Conservation (phyloP, 2,888 invertebrate genomes). For the Meghimatium bilineatum region DNA sequence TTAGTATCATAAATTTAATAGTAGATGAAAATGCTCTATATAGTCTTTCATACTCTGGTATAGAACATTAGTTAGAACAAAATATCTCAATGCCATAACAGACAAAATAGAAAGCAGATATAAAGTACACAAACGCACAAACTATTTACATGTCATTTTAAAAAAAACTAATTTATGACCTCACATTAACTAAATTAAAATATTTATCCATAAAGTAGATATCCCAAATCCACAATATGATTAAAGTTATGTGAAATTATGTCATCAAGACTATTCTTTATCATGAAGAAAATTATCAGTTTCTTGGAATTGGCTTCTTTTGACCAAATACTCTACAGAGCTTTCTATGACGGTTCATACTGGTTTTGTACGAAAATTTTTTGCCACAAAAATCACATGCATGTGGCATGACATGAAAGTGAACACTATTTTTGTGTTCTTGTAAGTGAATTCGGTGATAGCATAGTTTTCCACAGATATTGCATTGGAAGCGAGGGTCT, state of each 20-base stretch:
- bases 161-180: no score
- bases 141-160: no score
- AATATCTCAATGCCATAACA: not conserved
- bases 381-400: slow-evolving; percentile 38
- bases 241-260: no score
- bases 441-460: slow-evolving; percentile 36
- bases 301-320: not conserved
- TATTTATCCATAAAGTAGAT: no score
- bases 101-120: not conserved
- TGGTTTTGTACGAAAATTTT: slow-evolving; percentile 38
- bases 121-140: not conserved
- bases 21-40: not conserved
- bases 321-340: slow-evolving; percentile 17
- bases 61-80: not conserved
- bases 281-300: not conserved
- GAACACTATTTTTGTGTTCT: slow-evolving; percentile 44
- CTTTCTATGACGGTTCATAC: slow-evolving; percentile 2
- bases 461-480: slow-evolving; percentile 36
- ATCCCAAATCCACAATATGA: no score
- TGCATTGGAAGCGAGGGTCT: slow-evolving; percentile 29
- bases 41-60: not conserved
- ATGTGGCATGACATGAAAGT: slow-evolving; percentile 31
- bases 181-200: no score
- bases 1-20: not conserved
- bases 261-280: no score